phyloP scores from a whole-genome alignment of 2,888 invertebrate genomes.

The Abrostola triplasia region DNA sequence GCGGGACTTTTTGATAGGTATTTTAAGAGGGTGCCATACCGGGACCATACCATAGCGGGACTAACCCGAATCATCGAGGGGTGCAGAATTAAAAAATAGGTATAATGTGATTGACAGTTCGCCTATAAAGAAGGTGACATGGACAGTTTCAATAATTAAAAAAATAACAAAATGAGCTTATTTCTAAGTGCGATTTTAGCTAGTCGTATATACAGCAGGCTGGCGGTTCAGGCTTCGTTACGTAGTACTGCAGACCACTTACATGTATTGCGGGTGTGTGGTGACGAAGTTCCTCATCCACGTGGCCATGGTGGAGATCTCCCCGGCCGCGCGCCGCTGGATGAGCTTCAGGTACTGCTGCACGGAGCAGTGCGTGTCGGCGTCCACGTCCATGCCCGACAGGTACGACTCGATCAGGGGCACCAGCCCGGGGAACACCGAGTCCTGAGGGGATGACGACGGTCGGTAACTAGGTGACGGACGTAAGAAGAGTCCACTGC shows the following conservation, averaged over 20 bases:
- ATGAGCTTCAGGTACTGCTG: constrained; percentile 98
- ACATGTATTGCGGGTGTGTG: constrained; percentile 97
- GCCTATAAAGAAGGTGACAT: too few species aligned
- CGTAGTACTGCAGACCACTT: constrained; percentile 62
- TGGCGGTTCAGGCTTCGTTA: too few species aligned
- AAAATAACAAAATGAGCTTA: too few species aligned
- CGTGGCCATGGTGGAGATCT: constrained; percentile 96
- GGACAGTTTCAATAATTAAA: too few species aligned
- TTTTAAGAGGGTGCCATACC: too few species aligned
- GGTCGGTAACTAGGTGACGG: background rate
- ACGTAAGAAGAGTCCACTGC: too few species aligned
- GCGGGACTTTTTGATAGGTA: too few species aligned
- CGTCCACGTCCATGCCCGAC: constrained; percentile 98
- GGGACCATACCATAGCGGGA: too few species aligned
- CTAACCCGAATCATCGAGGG: too few species aligned
- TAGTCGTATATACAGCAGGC: too few species aligned
- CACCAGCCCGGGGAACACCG: constrained; percentile 97
- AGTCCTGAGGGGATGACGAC: constrained; percentile 87
- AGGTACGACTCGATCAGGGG: constrained; percentile 98
- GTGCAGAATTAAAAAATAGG: too few species aligned
- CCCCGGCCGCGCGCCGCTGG: constrained; percentile 95
- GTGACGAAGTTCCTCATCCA: constrained; percentile 98
- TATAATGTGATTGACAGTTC: background rate
- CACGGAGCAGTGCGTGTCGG: constrained; percentile 99
- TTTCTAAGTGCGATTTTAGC: too few species aligned